phyloP scores from a whole-genome alignment of 2,888 invertebrate species.

The Tetragonula carbonaria region DNA sequence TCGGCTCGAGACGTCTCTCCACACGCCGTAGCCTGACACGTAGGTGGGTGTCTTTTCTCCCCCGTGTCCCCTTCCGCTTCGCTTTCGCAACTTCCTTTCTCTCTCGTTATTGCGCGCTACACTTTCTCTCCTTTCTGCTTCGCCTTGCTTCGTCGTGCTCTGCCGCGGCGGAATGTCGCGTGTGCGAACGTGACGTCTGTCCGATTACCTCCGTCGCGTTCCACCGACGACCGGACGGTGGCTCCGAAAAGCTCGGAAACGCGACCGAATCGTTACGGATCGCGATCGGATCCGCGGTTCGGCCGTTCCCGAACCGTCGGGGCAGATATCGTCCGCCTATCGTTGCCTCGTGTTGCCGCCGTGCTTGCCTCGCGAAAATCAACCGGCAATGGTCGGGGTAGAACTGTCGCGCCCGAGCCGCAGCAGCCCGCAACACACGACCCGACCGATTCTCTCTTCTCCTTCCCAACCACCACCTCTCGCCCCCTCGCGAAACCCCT shows the following conservation, averaged over 20 bases:
- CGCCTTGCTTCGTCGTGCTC: neutral
- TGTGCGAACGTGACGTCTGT: neutral
- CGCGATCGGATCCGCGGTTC: neutral
- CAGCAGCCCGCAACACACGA: slow-evolving; percentile 83
- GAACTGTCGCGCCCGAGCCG: slow-evolving; percentile 84
- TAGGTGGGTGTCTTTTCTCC: neutral
- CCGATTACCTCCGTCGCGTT: neutral
- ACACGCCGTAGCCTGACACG: slow-evolving; percentile 61
- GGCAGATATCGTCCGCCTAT: neutral
- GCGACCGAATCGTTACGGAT: neutral
- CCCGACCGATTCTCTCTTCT: slow-evolving; percentile 74
- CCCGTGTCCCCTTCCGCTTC: neutral
- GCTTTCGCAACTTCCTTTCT: neutral
- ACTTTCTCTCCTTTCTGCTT: neutral
- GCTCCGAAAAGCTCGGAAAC: neutral
- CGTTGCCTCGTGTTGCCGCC: slow-evolving; percentile 1
- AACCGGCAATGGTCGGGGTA: slow-evolving; percentile 81
- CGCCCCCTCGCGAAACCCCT: slow-evolving; percentile 4
- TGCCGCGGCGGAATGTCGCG: neutral
- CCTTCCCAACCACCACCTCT: slow-evolving; percentile 14
- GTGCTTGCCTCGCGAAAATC: slow-evolving; percentile 68
- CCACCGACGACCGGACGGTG: neutral
- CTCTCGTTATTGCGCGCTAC: too few relatives aligned
- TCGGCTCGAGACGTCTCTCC: slow-evolving; percentile 57
- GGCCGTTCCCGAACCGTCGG: neutral